phyloP scores from a whole-genome alignment of 1,140 invertebrate genomes.

The Vanessa tameamea region DNA sequence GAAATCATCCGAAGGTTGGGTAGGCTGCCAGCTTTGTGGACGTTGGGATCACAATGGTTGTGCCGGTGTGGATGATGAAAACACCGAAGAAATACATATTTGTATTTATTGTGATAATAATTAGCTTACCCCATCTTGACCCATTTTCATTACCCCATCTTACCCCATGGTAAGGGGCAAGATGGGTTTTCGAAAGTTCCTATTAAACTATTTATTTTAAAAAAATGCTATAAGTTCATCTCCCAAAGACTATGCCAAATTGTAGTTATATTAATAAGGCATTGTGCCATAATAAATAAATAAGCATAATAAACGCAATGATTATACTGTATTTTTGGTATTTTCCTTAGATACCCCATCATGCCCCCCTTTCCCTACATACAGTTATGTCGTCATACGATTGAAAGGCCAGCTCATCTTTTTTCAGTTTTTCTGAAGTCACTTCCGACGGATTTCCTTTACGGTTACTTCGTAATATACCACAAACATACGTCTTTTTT shows the following conservation, averaged over 20 bases:
- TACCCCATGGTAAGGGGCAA: slow-evolving; percentile 26
- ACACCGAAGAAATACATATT: too few species aligned
- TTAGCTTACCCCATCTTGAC: slow-evolving; percentile 7
- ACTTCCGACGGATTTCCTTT: too few species aligned
- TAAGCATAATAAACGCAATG: too few species aligned
- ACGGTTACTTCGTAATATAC: too few species aligned
- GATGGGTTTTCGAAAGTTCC: too few species aligned
- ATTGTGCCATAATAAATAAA: slow-evolving; percentile 23
- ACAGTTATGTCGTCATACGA: too few species aligned
- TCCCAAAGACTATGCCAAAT: slow-evolving; percentile 21
- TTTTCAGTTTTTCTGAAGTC: too few species aligned
- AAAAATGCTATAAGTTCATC: slow-evolving; percentile 22
- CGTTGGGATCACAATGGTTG: slow-evolving; percentile 56
- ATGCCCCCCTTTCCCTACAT: too few species aligned
- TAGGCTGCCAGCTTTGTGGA: slow-evolving; percentile 54
- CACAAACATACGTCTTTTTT: too few species aligned
- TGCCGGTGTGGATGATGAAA: too few species aligned
- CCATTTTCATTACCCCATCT: slow-evolving; percentile 27
- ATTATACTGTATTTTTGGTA: slow-evolving; percentile 20
- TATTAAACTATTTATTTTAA: too few species aligned
- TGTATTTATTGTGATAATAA: slow-evolving; percentile 46
- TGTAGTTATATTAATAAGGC: slow-evolving; percentile 21
- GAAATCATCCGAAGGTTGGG: slow-evolving; percentile 53
- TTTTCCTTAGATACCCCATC: slow-evolving; percentile 22
- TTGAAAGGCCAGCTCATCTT: too few species aligned